phyloP scores from a whole-genome alignment of 2,113 vertebrate species.

The Oxyura jamaicensis region DNA sequence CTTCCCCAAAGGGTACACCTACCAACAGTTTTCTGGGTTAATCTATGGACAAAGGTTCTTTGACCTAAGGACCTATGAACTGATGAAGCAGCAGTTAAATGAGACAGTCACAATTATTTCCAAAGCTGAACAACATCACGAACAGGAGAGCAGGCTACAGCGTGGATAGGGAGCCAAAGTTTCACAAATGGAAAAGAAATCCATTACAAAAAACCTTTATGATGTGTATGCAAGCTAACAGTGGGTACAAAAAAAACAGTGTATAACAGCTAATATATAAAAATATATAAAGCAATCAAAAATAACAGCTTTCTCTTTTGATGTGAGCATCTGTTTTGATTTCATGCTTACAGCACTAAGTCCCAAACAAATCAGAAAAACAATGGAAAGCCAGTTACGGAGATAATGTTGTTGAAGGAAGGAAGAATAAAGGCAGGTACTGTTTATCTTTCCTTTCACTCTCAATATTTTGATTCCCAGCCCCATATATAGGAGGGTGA shows the following conservation, averaged over 20 bases:
- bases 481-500: constrained; percentile 6
- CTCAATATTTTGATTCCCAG: constrained; percentile 4
- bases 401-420: constrained; percentile 8
- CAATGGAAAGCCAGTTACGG: not conserved
- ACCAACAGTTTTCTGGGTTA: not conserved
- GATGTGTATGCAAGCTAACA: not conserved
- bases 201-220: constrained; percentile 31
- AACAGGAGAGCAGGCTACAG: constrained; percentile 34
- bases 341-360: not conserved
- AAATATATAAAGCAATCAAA: not conserved
- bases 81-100: constrained; percentile 26
- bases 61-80: not conserved
- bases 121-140: constrained; percentile 50
- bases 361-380: constrained; percentile 35
- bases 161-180: not conserved
- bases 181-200: constrained; percentile 61
- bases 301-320: constrained; percentile 40
- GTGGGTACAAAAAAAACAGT: not conserved
- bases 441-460: constrained; percentile 72
- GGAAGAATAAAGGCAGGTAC: constrained; percentile 56
- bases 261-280: not conserved
- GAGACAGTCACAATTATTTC: constrained; percentile 31
- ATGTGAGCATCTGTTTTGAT: constrained; percentile 47
- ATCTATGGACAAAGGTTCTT: not conserved
- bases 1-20: not conserved